phyloP scores from a whole-genome alignment of 2,888 invertebrate genomes.

The Apotomis capreana region DNA sequence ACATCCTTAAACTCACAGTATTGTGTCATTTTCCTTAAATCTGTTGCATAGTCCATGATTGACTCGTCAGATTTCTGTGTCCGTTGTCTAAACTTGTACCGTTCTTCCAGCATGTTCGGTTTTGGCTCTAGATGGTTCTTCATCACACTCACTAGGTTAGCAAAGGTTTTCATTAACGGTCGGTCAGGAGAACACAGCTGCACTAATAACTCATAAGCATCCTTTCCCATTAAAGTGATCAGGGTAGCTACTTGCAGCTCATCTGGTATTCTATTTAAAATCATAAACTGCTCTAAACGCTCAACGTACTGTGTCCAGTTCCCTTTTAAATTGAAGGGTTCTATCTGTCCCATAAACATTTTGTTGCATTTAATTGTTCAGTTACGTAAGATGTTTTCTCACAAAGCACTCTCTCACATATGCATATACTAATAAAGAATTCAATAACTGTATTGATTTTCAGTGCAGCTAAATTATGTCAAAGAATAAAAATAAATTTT shows the following conservation, averaged over 20 bases:
- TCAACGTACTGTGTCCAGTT: slow-evolving; percentile 27
- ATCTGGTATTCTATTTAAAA: slow-evolving; percentile 27
- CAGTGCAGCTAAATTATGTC: too few relatives aligned
- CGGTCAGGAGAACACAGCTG: slow-evolving; percentile 17
- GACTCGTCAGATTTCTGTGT: slow-evolving; percentile 20
- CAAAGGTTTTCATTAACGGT: slow-evolving; percentile 5
- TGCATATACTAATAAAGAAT: too few relatives aligned
- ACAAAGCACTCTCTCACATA: too few relatives aligned
- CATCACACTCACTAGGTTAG: slow-evolving; percentile 15
- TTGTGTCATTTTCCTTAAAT: slow-evolving; percentile 21
- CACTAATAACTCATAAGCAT: slow-evolving; percentile 17
- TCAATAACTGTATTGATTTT: too few relatives aligned
- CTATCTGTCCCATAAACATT: slow-evolving; percentile 31
- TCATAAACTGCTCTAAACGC: slow-evolving; percentile 22
- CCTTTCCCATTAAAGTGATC: slow-evolving; percentile 22
- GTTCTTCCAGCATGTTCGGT: slow-evolving; percentile 4
- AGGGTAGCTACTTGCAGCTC: slow-evolving; percentile 23
- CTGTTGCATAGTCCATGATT: slow-evolving; percentile 24
- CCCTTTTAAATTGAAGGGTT: slow-evolving; percentile 19
- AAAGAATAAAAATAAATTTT: too few relatives aligned
- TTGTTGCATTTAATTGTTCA: neutral
- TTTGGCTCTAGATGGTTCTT: slow-evolving; percentile 22
- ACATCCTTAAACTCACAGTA: slow-evolving; percentile 24
- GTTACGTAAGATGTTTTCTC: too few relatives aligned
- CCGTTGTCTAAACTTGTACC: slow-evolving; percentile 22